Percentiles rank a stretch among this genome's conserved stretches.
These are phyloP conservation scores for Drosophila watanabei DNA, from an alignment of 1,140 invertebrate genomes.

Conservation along the genomic window DNA sequence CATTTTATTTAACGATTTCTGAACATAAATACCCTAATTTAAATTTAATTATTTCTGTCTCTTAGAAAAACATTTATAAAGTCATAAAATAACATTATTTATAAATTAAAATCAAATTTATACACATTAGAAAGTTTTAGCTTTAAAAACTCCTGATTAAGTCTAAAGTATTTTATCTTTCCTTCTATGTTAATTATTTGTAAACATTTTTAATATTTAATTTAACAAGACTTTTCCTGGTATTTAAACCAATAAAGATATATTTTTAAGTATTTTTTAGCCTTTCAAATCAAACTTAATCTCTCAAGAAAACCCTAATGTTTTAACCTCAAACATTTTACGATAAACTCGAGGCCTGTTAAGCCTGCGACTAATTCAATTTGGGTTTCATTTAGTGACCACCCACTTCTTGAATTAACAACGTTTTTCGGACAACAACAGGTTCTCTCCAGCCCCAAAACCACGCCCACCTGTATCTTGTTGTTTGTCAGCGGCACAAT, in stretches of 20 bases:
- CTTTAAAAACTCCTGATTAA: no score
- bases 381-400: constrained; percentile 26
- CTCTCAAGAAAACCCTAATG: not conserved
- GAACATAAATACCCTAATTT: no score
- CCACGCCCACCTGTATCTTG: constrained; percentile 42
- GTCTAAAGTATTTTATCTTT: no score
- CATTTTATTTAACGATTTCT: no score
- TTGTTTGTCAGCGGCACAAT: constrained; percentile 39
- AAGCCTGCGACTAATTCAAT: constrained; percentile 34
- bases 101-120: no score
- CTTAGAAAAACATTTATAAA: no score
- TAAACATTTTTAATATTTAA: not conserved
- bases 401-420: constrained; percentile 44
- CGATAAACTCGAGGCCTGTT: not conserved
- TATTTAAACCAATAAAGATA: not conserved
- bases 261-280: not conserved
- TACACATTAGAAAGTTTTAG: no score
- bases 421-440: constrained; percentile 25
- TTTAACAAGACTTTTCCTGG: no score
- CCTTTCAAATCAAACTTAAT: not conserved
- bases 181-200: not conserved
- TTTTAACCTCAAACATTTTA: not conserved
- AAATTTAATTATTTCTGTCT: no score
- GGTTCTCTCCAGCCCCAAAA: constrained; percentile 13
- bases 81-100: no score